Evolutionary conservation across 92 coral and sea anemone species (phyloP).

Genomic region (Hydrozoanthus gracilis): DNA sequence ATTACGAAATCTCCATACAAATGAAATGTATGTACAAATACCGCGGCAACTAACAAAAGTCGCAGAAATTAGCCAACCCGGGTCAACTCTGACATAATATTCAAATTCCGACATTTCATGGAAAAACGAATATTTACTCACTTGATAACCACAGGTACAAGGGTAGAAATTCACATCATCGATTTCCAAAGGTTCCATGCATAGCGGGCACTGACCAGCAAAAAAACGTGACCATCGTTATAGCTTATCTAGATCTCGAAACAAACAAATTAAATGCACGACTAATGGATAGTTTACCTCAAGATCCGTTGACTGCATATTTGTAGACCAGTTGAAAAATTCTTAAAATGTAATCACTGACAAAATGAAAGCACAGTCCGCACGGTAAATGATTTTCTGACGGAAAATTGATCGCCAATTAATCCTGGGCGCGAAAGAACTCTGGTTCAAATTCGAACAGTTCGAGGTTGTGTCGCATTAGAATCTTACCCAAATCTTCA

Average conservation of each 20-base stretch:
- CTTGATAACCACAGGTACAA: constrained; percentile 99
- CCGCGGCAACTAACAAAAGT: neutral
- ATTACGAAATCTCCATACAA: constrained; percentile 40
- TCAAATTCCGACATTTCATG: neutral
- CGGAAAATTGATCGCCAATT: constrained; percentile 40
- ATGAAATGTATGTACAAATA: neutral
- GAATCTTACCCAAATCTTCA: constrained; percentile 17
- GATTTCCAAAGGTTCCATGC: constrained; percentile 99
- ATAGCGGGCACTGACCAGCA: constrained; percentile 87
- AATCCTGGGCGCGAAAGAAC: constrained; percentile 52
- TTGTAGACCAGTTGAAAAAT: constrained; percentile 17
- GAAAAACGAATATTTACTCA: constrained; percentile 27
- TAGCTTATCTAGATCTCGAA: neutral
- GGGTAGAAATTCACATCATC: constrained; percentile 99
- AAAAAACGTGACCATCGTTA: constrained; percentile 16
- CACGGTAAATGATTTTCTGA: constrained; percentile 14
- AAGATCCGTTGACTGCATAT: constrained; percentile 73
- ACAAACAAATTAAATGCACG: neutral
- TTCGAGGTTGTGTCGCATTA: constrained; percentile 38
- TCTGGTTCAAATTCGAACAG: constrained; percentile 48
- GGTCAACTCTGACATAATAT: too few relatives aligned
- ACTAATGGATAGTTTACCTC: constrained; percentile 50
- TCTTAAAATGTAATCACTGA: constrained; percentile 2
- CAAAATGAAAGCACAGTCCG: constrained; percentile 22
- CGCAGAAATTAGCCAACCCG: neutral